Evolutionary conservation across 1,140 invertebrate species (phyloP), one percentile per base, ranked within the genome.

Genomic region (Protaetia brevitarsis): DNA sequence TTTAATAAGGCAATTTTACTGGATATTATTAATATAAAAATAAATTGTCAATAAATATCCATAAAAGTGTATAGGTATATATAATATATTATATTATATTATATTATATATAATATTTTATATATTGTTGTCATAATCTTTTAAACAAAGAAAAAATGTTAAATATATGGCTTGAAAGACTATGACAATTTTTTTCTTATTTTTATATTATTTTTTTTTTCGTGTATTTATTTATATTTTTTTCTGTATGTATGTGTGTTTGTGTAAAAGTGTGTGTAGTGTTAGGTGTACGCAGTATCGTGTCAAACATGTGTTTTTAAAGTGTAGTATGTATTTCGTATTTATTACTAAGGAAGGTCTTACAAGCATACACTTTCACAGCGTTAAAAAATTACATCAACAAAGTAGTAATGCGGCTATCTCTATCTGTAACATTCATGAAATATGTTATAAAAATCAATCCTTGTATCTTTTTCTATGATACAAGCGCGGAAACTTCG

Each of bases 41-140:
- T 34, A 36, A 62, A 62, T 62, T 21, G 60, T 59, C 57, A 59
- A 62, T 34, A 62, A 62, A 62, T 36, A 62, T 62, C 31, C 60
- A 62, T 36, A 36, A 62, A 27, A 36, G 29, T 31, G 3, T 62
- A 62, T 13, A 36, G 2, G n/a, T 34, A 62, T 62, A 26, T 62
- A 30, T 59, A 29, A 10, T 59, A 31, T 59, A 29, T 29, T 29
- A 11, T 19, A 11, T 13, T 4, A n/a, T n/a, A n/a, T n/a, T n/a
- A n/a, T n/a, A n/a, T n/a, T n/a, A n/a, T n/a, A n/a, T n/a, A n/a
- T n/a, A n/a, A n/a, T n/a, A n/a, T n/a, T n/a, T n/a, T n/a, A n/a
- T n/a, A n/a, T 23, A 27, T 56, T 13, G 51, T 56, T 19, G 29
- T 59, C 41, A 10, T 19, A 23, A 23, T 23, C 13, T 27, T 31